Percentiles rank a stretch among this genome's conserved stretches.
Conservation (phyloP, 2,888 invertebrate species). For the Hypsopygia costalis region DNA sequence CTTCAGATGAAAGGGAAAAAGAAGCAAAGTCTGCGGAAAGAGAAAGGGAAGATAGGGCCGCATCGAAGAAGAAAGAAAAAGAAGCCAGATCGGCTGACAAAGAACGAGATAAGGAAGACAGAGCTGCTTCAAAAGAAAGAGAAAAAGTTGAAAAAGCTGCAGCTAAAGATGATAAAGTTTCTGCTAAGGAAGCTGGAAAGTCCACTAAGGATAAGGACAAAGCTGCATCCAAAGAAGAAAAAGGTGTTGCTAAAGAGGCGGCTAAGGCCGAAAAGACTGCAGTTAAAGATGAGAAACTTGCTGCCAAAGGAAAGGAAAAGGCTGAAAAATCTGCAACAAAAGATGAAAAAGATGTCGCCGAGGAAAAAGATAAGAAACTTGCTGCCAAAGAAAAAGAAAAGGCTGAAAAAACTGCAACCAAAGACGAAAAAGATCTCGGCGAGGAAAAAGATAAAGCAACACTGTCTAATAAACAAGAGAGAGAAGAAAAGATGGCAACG, state of each 20-base stretch:
- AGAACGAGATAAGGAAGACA: slow-evolving; percentile 17
- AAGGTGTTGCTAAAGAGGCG: slow-evolving; percentile 6
- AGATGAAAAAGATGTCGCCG: slow-evolving; percentile 9
- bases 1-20: slow-evolving; percentile 1
- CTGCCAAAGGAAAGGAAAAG: slow-evolving; percentile 12
- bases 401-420: slow-evolving; percentile 5
- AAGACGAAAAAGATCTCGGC: slow-evolving; percentile 10
- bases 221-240: slow-evolving; percentile 6
- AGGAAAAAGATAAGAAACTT: slow-evolving; percentile 11
- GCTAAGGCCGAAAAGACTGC: slow-evolving; percentile 10
- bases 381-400: slow-evolving; percentile 12
- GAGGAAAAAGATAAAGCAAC: slow-evolving; percentile 13
- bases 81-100: slow-evolving; percentile 7
- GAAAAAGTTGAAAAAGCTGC: slow-evolving; percentile 13
- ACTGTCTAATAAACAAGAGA: slow-evolving; percentile 3
- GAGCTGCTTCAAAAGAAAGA: slow-evolving; percentile 10
- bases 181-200: not conserved
- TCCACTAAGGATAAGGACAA: slow-evolving; percentile 4
- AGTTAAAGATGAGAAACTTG: slow-evolving; percentile 11
- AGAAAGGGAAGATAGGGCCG: slow-evolving; percentile 9
- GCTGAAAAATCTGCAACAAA: slow-evolving; percentile 5
- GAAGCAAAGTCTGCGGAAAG: slow-evolving; percentile 9
- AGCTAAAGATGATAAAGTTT: slow-evolving; percentile 6
- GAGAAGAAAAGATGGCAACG: slow-evolving; percentile 9
- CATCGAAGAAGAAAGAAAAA: slow-evolving; percentile 11